phyloP scores from a whole-genome alignment of 2,888 invertebrate genomes.

The Rhorus exstirpatorius region DNA sequence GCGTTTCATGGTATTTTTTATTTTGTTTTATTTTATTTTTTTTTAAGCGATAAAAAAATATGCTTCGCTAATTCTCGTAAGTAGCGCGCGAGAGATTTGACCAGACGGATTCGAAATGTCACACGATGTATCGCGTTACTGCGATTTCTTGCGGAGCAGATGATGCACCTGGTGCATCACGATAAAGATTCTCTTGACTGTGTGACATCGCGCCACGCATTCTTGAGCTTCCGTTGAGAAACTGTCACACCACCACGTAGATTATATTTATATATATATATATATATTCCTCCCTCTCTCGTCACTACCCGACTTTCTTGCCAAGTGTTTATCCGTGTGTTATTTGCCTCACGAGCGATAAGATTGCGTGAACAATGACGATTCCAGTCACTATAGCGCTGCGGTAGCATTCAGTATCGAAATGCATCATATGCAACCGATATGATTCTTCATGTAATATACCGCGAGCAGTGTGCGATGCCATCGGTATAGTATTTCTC shows the following conservation, averaged over 20 bases:
- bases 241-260: slow-evolving; percentile 17
- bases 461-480: slow-evolving; percentile 6
- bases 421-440: slow-evolving; percentile 41
- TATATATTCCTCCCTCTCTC: background rate
- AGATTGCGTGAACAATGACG: slow-evolving; percentile 45
- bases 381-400: slow-evolving; percentile 29
- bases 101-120: slow-evolving; percentile 72
- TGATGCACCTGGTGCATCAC: slow-evolving; percentile 67
- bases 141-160: slow-evolving; percentile 39
- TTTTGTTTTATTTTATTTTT: no score
- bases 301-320: slow-evolving; percentile 36
- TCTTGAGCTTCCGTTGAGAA: slow-evolving; percentile 20
- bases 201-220: slow-evolving; percentile 72
- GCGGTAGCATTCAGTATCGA: slow-evolving; percentile 47
- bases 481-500: slow-evolving; percentile 56
- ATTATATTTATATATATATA: no score
- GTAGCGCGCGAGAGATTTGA: slow-evolving; percentile 60
- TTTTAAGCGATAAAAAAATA: background rate
- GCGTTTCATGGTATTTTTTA: background rate
- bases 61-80: slow-evolving; percentile 36
- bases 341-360: slow-evolving; percentile 55
- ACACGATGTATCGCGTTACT: slow-evolving; percentile 79
- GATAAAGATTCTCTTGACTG: slow-evolving; percentile 63
- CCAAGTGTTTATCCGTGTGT: slow-evolving; percentile 1
- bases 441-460: slow-evolving; percentile 11